These are phyloP conservation scores for Pelochelys cantorii DNA, from an alignment of 2,797 vertebrate genomes.

Conservation along the genomic window DNA sequence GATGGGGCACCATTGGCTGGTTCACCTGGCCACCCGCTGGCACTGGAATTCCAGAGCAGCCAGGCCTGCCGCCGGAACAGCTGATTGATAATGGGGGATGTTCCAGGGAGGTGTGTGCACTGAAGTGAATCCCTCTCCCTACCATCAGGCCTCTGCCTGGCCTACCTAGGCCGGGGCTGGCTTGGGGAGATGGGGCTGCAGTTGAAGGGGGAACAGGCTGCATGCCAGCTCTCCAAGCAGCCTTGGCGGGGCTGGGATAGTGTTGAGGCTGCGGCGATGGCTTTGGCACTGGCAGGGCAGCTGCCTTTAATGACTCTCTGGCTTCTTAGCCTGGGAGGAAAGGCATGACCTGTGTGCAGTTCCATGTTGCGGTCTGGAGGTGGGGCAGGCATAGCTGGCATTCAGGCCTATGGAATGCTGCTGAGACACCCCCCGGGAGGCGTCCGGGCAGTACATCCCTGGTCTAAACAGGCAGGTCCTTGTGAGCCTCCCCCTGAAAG, in stretches of 20 bases:
- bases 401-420: neutral
- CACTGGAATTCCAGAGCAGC: neutral
- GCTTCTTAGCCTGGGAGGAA: neutral
- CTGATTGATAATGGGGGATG: neutral
- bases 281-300: neutral
- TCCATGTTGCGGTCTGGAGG: neutral
- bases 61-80: neutral
- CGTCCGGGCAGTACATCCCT: neutral
- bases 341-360: neutral
- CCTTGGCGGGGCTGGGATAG: neutral
- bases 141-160: neutral
- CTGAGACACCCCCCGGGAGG: neutral
- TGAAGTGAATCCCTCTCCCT: neutral
- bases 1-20: neutral
- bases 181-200: neutral
- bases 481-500: rapidly evolving
- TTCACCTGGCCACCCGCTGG: neutral
- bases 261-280: neutral
- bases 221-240: neutral
- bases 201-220: neutral
- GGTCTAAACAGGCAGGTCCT: neutral
- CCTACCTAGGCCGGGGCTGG: neutral
- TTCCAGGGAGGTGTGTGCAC: neutral
- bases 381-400: rapidly evolving
- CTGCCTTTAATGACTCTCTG: neutral